Percentiles rank a stretch among this genome's conserved stretches.
Evolutionary conservation across 2,113 vertebrate genomes (phyloP).

Genomic region (Phasianus colchicus): DNA sequence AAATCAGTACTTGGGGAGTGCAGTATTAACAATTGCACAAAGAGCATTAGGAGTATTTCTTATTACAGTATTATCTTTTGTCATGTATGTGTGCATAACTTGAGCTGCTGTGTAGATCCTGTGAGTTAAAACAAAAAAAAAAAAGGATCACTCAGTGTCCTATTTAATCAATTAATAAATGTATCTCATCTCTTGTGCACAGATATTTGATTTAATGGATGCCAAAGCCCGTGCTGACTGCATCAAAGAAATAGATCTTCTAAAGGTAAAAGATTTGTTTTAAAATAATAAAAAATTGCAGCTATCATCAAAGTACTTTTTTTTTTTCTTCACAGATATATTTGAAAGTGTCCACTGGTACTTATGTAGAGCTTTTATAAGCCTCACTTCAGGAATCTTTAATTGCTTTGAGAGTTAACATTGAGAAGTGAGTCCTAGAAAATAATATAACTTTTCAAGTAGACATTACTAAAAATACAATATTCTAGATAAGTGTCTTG

Average conservation of each 20-base stretch:
- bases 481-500: background rate
- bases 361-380: background rate
- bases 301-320: background rate
- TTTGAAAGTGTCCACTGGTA: background rate
- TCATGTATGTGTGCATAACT: background rate
- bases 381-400: background rate
- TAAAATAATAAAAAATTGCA: background rate
- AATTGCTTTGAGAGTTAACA: background rate
- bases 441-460: background rate
- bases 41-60: background rate
- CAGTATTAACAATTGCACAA: background rate
- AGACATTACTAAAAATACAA: background rate
- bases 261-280: constrained; percentile 89
- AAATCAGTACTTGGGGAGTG: background rate
- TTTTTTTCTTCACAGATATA: background rate
- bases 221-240: constrained; percentile 99
- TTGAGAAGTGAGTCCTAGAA: background rate
- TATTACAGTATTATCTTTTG: background rate
- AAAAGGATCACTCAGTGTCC: background rate
- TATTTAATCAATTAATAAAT: background rate
- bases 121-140: background rate
- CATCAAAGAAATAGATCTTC: constrained; percentile 99
- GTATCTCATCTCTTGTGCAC: constrained; percentile 66
- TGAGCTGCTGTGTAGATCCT: background rate
- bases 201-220: constrained; percentile 99